A percentile compares a stretch with the other conserved stretches of the same genome.
phyloP scores from a whole-genome alignment of 2,888 invertebrate genomes.

The Lapara coniferarum region DNA sequence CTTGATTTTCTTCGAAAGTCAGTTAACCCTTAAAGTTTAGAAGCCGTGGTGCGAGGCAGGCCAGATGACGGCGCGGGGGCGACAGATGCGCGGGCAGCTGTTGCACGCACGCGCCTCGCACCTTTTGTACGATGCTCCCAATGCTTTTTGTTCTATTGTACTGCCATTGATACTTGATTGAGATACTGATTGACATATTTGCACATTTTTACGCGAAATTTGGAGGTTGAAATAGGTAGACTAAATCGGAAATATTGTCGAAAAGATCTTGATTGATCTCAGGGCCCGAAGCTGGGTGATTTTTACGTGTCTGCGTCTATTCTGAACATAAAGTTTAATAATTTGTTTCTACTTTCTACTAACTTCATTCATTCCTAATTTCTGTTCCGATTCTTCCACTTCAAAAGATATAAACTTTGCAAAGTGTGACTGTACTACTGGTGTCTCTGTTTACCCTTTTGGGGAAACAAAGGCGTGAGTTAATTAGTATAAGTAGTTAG shows the following conservation, averaged over 20 bases:
- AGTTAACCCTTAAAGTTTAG: not conserved
- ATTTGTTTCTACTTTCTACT: not conserved
- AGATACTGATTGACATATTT: constrained; percentile 12
- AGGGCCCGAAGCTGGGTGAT: too few relatives aligned
- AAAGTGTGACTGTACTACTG: too few relatives aligned
- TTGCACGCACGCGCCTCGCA: constrained; percentile 49
- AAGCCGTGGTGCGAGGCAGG: constrained; percentile 19
- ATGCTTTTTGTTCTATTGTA: constrained; percentile 42
- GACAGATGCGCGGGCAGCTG: constrained; percentile 64
- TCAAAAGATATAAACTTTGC: too few relatives aligned
- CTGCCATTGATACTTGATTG: constrained; percentile 38
- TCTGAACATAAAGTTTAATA: not conserved
- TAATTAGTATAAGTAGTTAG: too few relatives aligned
- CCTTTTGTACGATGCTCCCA: constrained; percentile 50
- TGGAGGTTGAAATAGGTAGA: not conserved
- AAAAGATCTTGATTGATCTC: too few relatives aligned
- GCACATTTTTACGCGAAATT: not conserved
- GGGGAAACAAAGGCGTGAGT: too few relatives aligned
- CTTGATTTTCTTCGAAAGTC: not conserved
- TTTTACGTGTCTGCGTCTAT: too few relatives aligned
- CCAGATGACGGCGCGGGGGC: constrained; percentile 34
- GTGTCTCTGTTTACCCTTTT: too few relatives aligned
- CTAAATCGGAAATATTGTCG: too few relatives aligned
- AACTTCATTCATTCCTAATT: not conserved
- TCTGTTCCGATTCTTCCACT: not conserved